phyloP scores from a whole-genome alignment of 2,113 vertebrate genomes.

The Anser brachyrhynchus region DNA sequence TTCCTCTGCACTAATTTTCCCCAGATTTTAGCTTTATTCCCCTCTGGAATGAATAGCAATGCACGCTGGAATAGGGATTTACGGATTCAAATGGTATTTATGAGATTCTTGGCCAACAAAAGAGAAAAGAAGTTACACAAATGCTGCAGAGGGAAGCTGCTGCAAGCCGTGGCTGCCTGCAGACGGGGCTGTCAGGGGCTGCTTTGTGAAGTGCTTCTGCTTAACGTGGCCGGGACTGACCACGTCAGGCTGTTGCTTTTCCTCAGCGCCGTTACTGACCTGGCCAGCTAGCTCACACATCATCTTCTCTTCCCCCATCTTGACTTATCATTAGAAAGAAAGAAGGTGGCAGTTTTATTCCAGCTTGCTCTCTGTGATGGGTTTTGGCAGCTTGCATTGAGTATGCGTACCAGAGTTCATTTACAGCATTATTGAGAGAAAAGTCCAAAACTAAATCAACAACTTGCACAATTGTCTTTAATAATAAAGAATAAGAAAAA shows the following conservation, averaged over 20 bases:
- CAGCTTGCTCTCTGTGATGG: not conserved
- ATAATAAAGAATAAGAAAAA: not conserved
- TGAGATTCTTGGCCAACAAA: not conserved
- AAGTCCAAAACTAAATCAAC: not conserved
- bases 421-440: not conserved
- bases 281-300: not conserved
- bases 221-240: rapidly evolving
- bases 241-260: not conserved
- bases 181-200: not conserved
- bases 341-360: not conserved
- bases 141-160: not conserved
- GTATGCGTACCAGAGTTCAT: not conserved
- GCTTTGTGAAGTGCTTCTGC: not conserved
- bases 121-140: not conserved
- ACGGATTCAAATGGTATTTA: not conserved
- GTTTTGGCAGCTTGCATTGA: not conserved
- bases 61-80: not conserved
- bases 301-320: not conserved
- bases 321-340: not conserved
- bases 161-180: not conserved
- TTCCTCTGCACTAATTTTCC: not conserved
- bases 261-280: not conserved
- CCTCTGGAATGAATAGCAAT: not conserved
- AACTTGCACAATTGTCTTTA: not conserved
- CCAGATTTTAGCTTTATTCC: not conserved